A percentile compares a stretch with the other conserved stretches of the same genome.
phyloP scores from a whole-genome alignment of 2,888 invertebrate species.

The Aleiodes alternator region DNA sequence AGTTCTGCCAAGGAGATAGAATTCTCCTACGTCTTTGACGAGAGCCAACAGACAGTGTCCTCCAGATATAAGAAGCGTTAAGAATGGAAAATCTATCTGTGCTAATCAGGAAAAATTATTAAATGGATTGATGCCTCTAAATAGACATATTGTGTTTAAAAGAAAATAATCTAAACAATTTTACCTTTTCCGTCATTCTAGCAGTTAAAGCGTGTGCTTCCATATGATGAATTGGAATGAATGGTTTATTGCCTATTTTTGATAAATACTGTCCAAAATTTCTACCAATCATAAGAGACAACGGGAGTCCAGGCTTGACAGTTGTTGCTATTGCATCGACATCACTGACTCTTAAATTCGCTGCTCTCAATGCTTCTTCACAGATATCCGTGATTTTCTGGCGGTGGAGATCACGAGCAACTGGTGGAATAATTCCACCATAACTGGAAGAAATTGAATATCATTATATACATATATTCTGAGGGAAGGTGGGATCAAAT shows the following conservation, averaged over 20 bases:
- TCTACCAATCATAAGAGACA: conserved; percentile 88
- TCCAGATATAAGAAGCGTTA: conserved; percentile 93
- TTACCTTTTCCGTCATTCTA: conserved; percentile 82
- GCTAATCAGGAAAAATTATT: conserved; percentile 54
- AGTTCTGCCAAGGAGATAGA: conserved; percentile 86
- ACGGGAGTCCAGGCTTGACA: conserved; percentile 89
- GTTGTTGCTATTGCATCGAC: conserved; percentile 94
- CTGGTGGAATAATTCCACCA: conserved; percentile 93
- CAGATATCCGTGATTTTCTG: conserved; percentile 86
- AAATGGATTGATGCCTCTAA: too few species aligned
- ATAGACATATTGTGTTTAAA: too few species aligned
- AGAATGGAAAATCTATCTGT: conserved; percentile 88
- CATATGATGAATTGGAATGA: conserved; percentile 99
- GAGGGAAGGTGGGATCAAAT: too few species aligned
- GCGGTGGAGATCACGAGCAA: conserved; percentile 89
- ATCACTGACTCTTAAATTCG: conserved; percentile 80
- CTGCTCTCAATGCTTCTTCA: conserved; percentile 80
- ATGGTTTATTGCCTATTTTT: conserved; percentile 82
- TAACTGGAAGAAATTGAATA: conserved; percentile 76
- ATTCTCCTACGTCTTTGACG: conserved; percentile 84
- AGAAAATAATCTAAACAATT: conserved; percentile 27
- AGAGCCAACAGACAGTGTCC: conserved; percentile 92
- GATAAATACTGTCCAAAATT: conserved; percentile 89
- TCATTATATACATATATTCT: too few species aligned
- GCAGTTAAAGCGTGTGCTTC: conserved; percentile 96